Conservation (phyloP, 2,888 invertebrate species). For the Drosophila kokeensis region DNA sequence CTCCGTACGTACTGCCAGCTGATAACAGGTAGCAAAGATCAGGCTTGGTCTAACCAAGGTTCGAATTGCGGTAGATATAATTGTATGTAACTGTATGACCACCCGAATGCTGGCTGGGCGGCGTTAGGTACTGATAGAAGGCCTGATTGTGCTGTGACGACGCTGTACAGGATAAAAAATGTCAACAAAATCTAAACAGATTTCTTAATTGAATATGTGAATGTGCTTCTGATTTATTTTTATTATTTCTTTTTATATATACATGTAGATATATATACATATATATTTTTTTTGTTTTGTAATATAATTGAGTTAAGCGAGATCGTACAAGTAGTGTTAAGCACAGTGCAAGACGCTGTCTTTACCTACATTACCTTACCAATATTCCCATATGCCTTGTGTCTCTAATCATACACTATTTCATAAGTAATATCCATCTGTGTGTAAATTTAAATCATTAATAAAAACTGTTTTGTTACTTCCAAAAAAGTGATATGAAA, state of each 20-base stretch:
- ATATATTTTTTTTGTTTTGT: too few relatives aligned
- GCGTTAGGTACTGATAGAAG: too few relatives aligned
- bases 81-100: too few relatives aligned
- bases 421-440: conserved; percentile 33
- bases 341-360: conserved; percentile 22
- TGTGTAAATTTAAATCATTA: conserved; percentile 40
- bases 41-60: too few relatives aligned
- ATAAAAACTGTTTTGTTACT: conserved; percentile 71
- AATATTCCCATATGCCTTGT: conserved; percentile 6
- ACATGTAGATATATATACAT: not conserved
- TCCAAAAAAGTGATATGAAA: conserved; percentile 10
- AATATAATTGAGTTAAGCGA: conserved; percentile 48
- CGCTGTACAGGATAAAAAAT: conserved; percentile 9
- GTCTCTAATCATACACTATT: conserved; percentile 13
- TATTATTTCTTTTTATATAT: conserved; percentile 14
- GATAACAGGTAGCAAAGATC: too few relatives aligned
- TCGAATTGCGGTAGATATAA: too few relatives aligned
- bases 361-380: conserved; percentile 22
- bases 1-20: too few relatives aligned
- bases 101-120: too few relatives aligned
- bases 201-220: conserved; percentile 27
- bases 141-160: too few relatives aligned
- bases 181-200: conserved; percentile 13
- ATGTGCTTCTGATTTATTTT: conserved; percentile 34
- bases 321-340: conserved; percentile 35